Percentiles rank a stretch among this genome's conserved stretches.
These are phyloP conservation scores for Chrosomus eos DNA, from an alignment of 2,797 vertebrate genomes.

Conservation along the genomic window DNA sequence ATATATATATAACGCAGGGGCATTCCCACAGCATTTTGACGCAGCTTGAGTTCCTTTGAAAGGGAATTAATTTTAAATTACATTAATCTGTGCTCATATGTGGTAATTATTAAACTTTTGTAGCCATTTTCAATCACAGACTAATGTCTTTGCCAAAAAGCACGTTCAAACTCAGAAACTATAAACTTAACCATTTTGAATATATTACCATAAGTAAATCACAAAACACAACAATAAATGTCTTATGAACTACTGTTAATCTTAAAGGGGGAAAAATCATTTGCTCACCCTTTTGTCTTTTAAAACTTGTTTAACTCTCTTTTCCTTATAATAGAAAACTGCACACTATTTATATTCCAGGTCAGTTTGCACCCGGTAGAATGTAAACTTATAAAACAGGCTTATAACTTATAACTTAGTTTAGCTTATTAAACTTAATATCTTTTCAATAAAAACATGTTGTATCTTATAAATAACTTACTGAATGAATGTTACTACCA, in stretches of 20 bases:
- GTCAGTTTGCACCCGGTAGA: neutral
- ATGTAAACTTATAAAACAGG: neutral
- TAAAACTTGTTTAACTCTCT: too few relatives aligned
- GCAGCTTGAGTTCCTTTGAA: too few relatives aligned
- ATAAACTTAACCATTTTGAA: neutral
- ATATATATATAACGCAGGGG: too few relatives aligned
- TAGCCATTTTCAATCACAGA: too few relatives aligned
- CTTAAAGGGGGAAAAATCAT: too few relatives aligned
- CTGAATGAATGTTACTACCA: neutral
- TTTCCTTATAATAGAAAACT: neutral
- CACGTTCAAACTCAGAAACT: neutral
- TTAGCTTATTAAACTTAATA: too few relatives aligned
- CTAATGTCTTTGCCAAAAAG: neutral
- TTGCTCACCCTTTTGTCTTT: too few relatives aligned
- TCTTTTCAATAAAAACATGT: neutral
- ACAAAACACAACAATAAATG: neutral
- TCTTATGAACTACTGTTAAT: neutral
- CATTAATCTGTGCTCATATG: too few relatives aligned
- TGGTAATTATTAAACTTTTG: too few relatives aligned
- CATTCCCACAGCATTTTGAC: too few relatives aligned
- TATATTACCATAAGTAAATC: neutral
- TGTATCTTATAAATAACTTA: neutral
- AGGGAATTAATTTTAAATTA: too few relatives aligned
- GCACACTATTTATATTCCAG: neutral
- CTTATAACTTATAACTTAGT: too few relatives aligned